Evolutionary conservation across 2,113 vertebrate species (phyloP).

Genomic region (Mesocricetus auratus): DNA sequence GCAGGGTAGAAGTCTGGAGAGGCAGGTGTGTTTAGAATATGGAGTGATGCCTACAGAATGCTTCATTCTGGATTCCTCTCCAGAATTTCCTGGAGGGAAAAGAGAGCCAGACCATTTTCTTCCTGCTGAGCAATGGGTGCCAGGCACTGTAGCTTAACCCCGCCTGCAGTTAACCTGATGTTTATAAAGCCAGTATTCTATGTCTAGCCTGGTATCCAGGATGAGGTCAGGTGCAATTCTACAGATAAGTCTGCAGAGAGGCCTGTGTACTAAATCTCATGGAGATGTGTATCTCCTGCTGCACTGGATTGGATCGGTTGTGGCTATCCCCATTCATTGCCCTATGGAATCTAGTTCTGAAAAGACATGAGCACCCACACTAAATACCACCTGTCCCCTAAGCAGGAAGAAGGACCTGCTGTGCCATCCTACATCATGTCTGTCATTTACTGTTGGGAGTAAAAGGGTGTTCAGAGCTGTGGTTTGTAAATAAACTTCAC

Average conservation of each 20-base stretch:
- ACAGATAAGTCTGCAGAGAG: not conserved
- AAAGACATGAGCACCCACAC: not conserved
- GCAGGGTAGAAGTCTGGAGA: too few relatives aligned
- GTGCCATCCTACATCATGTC: fast-evolving
- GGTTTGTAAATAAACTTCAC: not conserved
- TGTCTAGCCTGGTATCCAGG: not conserved
- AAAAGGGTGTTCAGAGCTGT: not conserved
- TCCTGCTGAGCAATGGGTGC: not conserved
- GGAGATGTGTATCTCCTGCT: not conserved
- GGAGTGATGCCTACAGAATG: too few relatives aligned
- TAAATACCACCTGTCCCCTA: not conserved
- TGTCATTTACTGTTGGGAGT: not conserved
- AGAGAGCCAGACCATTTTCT: not conserved
- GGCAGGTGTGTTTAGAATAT: too few relatives aligned
- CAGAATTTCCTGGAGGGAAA: too few relatives aligned
- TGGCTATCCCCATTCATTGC: not conserved
- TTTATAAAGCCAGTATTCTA: not conserved
- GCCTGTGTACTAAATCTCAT: not conserved
- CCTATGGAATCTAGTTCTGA: not conserved
- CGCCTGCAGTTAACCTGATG: not conserved
- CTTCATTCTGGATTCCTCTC: too few relatives aligned
- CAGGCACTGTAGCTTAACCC: too few relatives aligned
- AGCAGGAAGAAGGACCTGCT: not conserved
- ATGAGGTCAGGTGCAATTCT: not conserved
- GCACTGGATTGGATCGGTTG: not conserved